phyloP scores from a whole-genome alignment of 2,797 vertebrate genomes.

The Pipistrellus pygmaeus region DNA sequence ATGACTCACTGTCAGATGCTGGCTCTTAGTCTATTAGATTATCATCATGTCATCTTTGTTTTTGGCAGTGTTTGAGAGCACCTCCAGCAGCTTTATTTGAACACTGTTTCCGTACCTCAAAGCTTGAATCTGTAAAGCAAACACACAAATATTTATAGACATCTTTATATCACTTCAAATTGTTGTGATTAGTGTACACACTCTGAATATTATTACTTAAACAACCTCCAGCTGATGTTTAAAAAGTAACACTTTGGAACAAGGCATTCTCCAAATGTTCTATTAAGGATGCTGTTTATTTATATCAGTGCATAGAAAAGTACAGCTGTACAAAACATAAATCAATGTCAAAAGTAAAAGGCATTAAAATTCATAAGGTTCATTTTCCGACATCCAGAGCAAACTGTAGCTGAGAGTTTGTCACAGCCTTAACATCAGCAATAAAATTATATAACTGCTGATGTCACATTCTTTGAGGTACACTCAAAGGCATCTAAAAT shows the following conservation, averaged over 20 bases:
- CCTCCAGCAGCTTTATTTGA: constrained; percentile 80
- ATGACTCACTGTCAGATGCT: constrained; percentile 77
- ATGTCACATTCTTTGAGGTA: constrained; percentile 81
- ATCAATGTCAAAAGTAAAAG: constrained; percentile 84
- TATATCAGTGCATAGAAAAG: constrained; percentile 84
- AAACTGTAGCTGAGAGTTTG: constrained; percentile 81
- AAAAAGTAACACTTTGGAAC: constrained; percentile 81
- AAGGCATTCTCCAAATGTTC: constrained; percentile 81
- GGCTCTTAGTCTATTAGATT: constrained; percentile 78
- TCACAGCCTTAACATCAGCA: constrained; percentile 82
- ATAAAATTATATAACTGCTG: constrained; percentile 83
- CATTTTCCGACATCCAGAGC: constrained; percentile 80
- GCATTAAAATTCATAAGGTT: constrained; percentile 84
- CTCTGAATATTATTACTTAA: constrained; percentile 85
- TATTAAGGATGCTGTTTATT: constrained; percentile 84
- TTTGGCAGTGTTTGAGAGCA: constrained; percentile 79
- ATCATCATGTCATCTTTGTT: constrained; percentile 81
- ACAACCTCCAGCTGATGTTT: constrained; percentile 81
- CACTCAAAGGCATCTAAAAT: constrained; percentile 80
- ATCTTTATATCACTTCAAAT: constrained; percentile 83
- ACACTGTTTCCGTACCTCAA: constrained; percentile 79
- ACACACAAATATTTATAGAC: constrained; percentile 83
- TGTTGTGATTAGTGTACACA: constrained; percentile 84
- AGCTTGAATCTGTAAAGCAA: constrained; percentile 81
- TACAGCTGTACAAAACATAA: constrained; percentile 82